Evolutionary conservation across 2,113 vertebrate species (phyloP).

Genomic region (Strix aluco): DNA sequence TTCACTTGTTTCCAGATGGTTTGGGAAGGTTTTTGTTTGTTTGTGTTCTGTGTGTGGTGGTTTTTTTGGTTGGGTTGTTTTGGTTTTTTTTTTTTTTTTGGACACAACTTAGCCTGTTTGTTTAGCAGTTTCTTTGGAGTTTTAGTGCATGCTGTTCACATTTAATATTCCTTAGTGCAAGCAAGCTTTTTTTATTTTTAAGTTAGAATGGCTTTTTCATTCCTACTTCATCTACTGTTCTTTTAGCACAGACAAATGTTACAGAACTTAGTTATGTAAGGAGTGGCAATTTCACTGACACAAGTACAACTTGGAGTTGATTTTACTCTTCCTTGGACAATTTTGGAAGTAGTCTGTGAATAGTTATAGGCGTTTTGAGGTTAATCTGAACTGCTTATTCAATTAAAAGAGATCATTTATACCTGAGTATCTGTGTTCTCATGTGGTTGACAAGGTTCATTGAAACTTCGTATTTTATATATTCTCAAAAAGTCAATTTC

Average conservation of each 20-base stretch:
- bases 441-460: background rate
- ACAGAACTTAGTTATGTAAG: background rate
- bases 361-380: background rate
- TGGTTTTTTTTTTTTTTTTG: background rate
- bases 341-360: background rate
- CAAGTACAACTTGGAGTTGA: background rate
- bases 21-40: background rate
- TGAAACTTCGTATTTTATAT: background rate
- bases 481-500: background rate
- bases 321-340: background rate
- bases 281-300: background rate
- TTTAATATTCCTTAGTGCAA: background rate
- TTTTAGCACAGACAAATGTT: background rate
- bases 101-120: background rate
- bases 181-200: background rate
- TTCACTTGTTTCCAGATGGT: background rate
- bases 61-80: background rate
- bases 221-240: background rate
- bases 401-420: background rate
- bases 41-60: background rate
- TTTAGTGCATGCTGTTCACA: background rate
- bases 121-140: background rate
- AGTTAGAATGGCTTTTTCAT: background rate
- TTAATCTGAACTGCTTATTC: background rate
- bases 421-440: background rate